A percentile compares a stretch with the other conserved stretches of the same genome.
Conservation (phyloP, 1,140 invertebrate species). For the Sycobia sp. region DNA sequence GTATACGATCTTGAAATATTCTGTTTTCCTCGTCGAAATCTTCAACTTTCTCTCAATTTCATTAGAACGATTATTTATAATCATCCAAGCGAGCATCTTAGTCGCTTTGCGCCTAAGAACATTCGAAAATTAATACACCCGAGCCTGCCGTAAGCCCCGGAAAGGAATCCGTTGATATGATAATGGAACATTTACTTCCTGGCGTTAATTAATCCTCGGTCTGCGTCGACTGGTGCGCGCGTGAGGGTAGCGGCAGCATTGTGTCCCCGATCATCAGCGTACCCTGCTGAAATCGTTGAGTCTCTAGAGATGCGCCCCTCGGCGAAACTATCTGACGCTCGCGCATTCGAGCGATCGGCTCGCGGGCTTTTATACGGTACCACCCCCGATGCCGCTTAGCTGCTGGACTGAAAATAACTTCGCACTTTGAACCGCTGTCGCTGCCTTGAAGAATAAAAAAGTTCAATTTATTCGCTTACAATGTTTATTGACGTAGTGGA, state of each 20-base stretch:
- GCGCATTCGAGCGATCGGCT: conserved; percentile 47
- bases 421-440: background rate
- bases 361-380: conserved; percentile 46
- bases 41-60: too few species aligned
- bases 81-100: too few species aligned
- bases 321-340: conserved; percentile 22
- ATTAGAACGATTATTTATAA: too few species aligned
- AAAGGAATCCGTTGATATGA: too few species aligned
- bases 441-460: background rate
- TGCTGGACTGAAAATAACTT: conserved; percentile 37
- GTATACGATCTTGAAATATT: too few species aligned
- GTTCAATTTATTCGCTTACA: too few species aligned
- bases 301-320: conserved; percentile 39
- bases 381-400: conserved; percentile 47
- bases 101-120: too few species aligned
- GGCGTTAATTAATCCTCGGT: conserved; percentile 35
- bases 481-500: too few species aligned
- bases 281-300: conserved; percentile 48
- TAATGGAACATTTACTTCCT: too few species aligned
- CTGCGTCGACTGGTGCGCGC: conserved; percentile 42
- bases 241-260: conserved; percentile 41
- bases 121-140: too few species aligned
- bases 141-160: too few species aligned
- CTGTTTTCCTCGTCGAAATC: too few species aligned
- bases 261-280: conserved; percentile 42